Conservation (phyloP, 2,797 vertebrate genomes). For the Aulostomus chinensis region DNA sequence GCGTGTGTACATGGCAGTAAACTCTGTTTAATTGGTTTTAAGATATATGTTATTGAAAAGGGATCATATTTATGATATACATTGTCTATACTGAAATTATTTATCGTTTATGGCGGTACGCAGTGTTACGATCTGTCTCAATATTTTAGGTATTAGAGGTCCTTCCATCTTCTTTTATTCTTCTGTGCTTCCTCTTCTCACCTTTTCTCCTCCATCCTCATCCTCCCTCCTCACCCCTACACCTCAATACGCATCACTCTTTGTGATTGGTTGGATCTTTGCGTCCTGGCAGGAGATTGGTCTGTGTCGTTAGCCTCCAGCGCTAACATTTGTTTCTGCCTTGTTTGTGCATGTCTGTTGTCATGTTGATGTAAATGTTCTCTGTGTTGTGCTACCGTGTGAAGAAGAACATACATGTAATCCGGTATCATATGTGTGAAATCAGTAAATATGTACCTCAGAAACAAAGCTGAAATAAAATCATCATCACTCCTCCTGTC, state of each 20-base stretch:
- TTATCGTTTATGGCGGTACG: slow-evolving; percentile 67
- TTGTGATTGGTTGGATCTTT: slow-evolving; percentile 54
- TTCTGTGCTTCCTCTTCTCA: slow-evolving; percentile 6
- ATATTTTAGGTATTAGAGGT: slow-evolving; percentile 64
- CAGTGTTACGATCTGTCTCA: slow-evolving; percentile 63
- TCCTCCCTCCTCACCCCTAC: background rate
- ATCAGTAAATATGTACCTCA: slow-evolving; percentile 62
- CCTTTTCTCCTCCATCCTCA: background rate
- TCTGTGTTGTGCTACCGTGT: slow-evolving; percentile 67
- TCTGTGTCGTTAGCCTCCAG: background rate
- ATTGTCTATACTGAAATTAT: slow-evolving; percentile 62
- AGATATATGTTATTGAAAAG: slow-evolving; percentile 43
- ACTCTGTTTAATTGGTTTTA: slow-evolving; percentile 22
- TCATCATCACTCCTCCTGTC: slow-evolving; percentile 22
- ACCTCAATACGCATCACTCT: slow-evolving; percentile 26
- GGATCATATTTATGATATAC: slow-evolving; percentile 61
- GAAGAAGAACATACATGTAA: slow-evolving; percentile 60
- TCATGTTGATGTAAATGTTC: slow-evolving; percentile 63
- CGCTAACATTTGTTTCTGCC: slow-evolving; percentile 25
- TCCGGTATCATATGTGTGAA: slow-evolving; percentile 61
- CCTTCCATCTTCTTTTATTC: slow-evolving; percentile 19
- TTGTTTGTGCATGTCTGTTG: slow-evolving; percentile 73
- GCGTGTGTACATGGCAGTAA: slow-evolving; percentile 31
- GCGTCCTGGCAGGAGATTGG: slow-evolving; percentile 47
- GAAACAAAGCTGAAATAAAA: slow-evolving; percentile 67